These are phyloP conservation scores for Drosophila ochracea DNA, from an alignment of 2,888 invertebrate genomes.

Conservation along the genomic window DNA sequence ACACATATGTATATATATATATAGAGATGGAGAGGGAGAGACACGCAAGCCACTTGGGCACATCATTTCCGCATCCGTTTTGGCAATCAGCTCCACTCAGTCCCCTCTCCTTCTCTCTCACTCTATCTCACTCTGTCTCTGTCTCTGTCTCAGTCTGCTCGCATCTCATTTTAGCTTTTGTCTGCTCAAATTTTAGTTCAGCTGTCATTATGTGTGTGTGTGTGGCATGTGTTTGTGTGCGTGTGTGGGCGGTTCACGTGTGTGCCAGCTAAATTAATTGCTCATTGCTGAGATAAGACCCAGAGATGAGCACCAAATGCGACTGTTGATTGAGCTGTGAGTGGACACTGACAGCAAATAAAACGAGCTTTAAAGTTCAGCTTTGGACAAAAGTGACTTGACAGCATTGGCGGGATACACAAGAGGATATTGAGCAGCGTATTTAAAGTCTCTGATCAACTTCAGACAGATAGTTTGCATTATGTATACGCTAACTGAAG, in stretches of 20 bases:
- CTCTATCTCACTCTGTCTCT: background rate
- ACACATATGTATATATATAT: background rate
- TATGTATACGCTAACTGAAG: background rate
- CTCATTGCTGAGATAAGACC: slow-evolving; percentile 45
- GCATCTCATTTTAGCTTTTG: slow-evolving; percentile 58
- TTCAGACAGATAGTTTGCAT: background rate
- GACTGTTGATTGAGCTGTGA: slow-evolving; percentile 28
- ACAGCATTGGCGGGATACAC: background rate
- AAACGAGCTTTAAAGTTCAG: slow-evolving; percentile 1
- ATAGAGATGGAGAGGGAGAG: background rate
- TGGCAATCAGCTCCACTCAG: slow-evolving; percentile 60
- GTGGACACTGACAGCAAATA: slow-evolving; percentile 1
- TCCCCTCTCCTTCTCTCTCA: background rate
- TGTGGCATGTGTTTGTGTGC: background rate
- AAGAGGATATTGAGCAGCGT: background rate
- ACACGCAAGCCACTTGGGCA: slow-evolving; percentile 41
- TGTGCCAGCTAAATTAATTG: slow-evolving; percentile 59
- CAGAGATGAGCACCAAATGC: slow-evolving; percentile 28
- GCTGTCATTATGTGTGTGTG: slow-evolving; percentile 25
- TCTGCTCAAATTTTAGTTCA: slow-evolving; percentile 55
- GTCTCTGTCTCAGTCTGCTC: background rate
- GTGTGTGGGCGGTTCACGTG: background rate
- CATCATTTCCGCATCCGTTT: slow-evolving; percentile 77
- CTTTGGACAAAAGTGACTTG: background rate
- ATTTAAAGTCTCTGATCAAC: background rate